Evolutionary conservation across 2,888 invertebrate genomes (phyloP).

Genomic region (Tanytarsus gracilentus): DNA sequence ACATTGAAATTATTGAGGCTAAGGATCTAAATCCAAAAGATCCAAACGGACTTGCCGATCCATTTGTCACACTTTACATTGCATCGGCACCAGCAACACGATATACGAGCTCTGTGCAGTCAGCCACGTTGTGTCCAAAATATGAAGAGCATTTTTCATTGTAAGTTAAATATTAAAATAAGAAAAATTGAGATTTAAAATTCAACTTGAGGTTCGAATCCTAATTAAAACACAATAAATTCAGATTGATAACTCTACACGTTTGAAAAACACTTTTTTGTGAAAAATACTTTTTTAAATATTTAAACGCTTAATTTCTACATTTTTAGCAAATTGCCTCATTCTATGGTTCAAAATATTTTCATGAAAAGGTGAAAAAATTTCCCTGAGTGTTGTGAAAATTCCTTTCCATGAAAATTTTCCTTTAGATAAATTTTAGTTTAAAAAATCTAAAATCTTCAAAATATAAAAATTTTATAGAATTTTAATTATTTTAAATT

Average conservation of each 20-base stretch:
- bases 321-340: too few relatives aligned
- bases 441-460: constrained; percentile 18
- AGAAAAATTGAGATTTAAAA: background rate
- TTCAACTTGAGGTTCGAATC: too few relatives aligned
- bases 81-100: constrained; percentile 67
- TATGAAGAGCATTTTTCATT: constrained; percentile 98
- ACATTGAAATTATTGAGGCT: constrained; percentile 78
- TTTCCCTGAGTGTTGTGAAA: too few relatives aligned
- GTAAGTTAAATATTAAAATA: constrained; percentile 52
- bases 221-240: too few relatives aligned
- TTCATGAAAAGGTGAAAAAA: too few relatives aligned
- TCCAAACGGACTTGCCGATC: constrained; percentile 90
- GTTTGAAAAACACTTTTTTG: too few relatives aligned
- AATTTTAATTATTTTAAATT: constrained; percentile 31
- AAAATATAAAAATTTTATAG: background rate
- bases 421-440: constrained; percentile 29
- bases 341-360: too few relatives aligned
- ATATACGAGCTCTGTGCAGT: constrained; percentile 86
- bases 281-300: too few relatives aligned
- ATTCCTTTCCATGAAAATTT: too few relatives aligned
- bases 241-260: too few relatives aligned
- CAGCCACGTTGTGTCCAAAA: constrained; percentile 76
- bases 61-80: constrained; percentile 87
- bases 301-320: too few relatives aligned
- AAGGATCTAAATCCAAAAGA: constrained; percentile 78